Evolutionary conservation across 92 coral and sea anemone genomes (phyloP), one percentile per base, ranked within the genome.

Genomic region (Meandrina meandrites): DNA sequence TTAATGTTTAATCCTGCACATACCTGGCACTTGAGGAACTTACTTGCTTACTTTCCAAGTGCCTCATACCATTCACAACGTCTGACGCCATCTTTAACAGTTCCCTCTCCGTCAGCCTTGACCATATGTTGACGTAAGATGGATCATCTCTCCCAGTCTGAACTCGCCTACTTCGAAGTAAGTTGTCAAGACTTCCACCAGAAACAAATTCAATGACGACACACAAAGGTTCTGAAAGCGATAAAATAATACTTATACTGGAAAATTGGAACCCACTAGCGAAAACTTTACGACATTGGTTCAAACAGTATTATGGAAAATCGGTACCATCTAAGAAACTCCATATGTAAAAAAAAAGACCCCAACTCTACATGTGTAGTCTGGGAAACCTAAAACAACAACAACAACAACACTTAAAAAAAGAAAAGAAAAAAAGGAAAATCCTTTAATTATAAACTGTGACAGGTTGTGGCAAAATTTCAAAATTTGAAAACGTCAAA

Each of bases 21-120:
- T n/a, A n/a, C n/a, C n/a, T n/a, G n/a, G 5, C 9, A 0, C 22
- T 21, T 9, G 27, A 2, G 8, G 7, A 69, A 15, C 64, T 42
- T 69, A 94, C 96, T 88, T 91, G 75, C 85, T 85, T 94, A 24
- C 81, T 81, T 81, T 91, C 91, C 28, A 96, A 91, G 77, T 96
- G 98, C 22, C 68, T 67, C 98, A 96, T 96, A 68, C 98, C 98
- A 81, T 75, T 88, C 0, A 94, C 86, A 15, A 94, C 90, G 47
- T 93, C 97, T 37, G 79, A 81, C n/a, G 98, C 97, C 62, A 96
- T 89, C 80, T 57, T 85, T 47, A 96, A 79, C 74, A 96, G 92
- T 70, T 96, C 96, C 75, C 96, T 89, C 84, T 96, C 98, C 16
- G 92, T 96, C 67, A 96, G 90, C 24, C 90, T 89, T 48, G 98